Evolutionary conservation across 2,113 vertebrate genomes (phyloP), one percentile per base, ranked within the genome.

Genomic region (Pachycephala philippinensis): DNA sequence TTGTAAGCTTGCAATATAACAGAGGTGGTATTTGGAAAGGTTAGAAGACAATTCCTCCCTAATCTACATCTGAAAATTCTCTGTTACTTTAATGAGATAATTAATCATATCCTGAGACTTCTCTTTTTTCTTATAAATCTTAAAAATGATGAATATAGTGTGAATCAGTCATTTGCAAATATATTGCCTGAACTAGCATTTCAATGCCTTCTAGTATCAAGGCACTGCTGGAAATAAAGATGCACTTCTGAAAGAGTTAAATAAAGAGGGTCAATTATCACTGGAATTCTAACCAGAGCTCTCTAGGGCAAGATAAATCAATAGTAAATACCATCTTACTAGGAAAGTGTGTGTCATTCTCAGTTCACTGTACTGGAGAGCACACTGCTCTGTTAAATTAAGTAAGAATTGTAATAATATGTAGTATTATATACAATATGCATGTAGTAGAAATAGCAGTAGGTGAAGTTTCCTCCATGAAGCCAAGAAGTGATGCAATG

Each of bases 331-430:
- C 78, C 84, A 74, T 71, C 93, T 89, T 74, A 87, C 72, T 78
- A 75, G 45, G 69, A 84, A 89, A 91, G 37, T 3, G 16, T 60
- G 64, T 85, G 93, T 65, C 87, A 69, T 91, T 95, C 94, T 90
- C 93, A 94, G 78, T 94, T 96, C 94, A 94, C 49, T 19, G 26
- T 96, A 70, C 57, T 76, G 87, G 23, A 95, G 82, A 92, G 76
- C 94, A 95, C 94, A 89, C 84, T 81, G 93, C 91, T 93, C 94
- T 96, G 83, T 94, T 97, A 97, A 97, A 96, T 96, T 97, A 98
- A 97, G 94, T 91, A 96, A 94, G 94, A 97, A 96, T 61, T 96
- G 96, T 91, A 92, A 89, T 97, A 97, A 95, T 95, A 96, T 45
- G 9, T 21, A 10, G 44, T 44, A 44, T 44, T 44, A 44, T 44